Base-by-base conservation (phyloP, 1,140 invertebrate species). In the Cotesia typhae region DNA sequence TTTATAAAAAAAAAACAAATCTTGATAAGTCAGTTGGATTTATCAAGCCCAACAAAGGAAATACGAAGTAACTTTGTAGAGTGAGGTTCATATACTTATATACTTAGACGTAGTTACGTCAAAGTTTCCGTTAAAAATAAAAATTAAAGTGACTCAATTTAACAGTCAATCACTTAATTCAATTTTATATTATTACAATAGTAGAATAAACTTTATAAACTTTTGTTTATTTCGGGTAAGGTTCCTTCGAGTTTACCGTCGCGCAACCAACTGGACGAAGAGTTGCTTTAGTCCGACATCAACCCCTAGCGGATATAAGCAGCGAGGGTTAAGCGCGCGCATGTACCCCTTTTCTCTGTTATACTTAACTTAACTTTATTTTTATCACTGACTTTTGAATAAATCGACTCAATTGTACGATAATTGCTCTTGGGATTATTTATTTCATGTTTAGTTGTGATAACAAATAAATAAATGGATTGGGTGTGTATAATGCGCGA, bases 191-290 rank as follows among this genome's bases (percentile, higher is more conserved):
- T 57, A 57, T 14, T 20, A 57, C 3, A 0, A 2, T 6, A 57
- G n/a, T 57, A 4, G 17, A 57, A 57, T 57, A 6, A 6, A 57
- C 12, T 9, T 14, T 60, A 12, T 36, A 20, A 60, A 10, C 28
- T 20, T 35, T 10, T 60, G 59, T 20, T 35, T 14, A 64, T 64
- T 41, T n/a, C 12, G 4, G 36, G 14, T 12, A 41, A 35, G 37
- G 70, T 82, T 81, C 80, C 81, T 72, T 80, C 81, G 78, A 74
- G 38, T 78, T 78, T 79, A 76, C 77, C 78, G 74, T 84, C 83
- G 83, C 84, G 83, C 83, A 79, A 85, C 79, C 75, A 79, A 85
- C 84, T 85, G 80, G 53, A 75, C 72, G 71, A 69, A 75, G 75
- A 75, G 78, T 81, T 76, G 77, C 76, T 78, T 79, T 72, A 72